Evolutionary conservation across 1,140 invertebrate species (phyloP).

Genomic region (Lethocerus indicus): DNA sequence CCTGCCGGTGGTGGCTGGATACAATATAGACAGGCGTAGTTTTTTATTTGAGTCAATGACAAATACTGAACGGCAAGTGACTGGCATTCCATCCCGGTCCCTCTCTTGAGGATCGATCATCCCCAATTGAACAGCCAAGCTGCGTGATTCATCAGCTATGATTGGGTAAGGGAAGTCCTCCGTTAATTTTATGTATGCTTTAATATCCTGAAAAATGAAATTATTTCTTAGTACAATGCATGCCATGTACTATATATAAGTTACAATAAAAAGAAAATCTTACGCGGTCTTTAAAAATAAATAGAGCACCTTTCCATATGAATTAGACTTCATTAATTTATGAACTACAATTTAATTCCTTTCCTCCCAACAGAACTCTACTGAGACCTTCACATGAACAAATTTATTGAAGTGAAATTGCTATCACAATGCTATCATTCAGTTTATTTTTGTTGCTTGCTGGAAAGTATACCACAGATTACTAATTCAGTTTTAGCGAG

Average conservation of each 20-base stretch:
- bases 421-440: too few species aligned
- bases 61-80: constrained; percentile 72
- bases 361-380: too few species aligned
- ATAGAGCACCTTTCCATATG: too few species aligned
- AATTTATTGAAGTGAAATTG: too few species aligned
- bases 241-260: too few species aligned
- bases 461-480: too few species aligned
- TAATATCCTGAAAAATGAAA: constrained; percentile 40
- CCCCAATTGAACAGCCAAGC: constrained; percentile 57
- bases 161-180: constrained; percentile 72
- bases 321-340: too few species aligned
- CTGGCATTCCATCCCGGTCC: constrained; percentile 44
- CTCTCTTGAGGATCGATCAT: constrained; percentile 76
- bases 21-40: constrained; percentile 70
- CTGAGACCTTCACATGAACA: too few species aligned
- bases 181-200: constrained; percentile 44
- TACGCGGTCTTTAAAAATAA: too few species aligned
- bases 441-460: too few species aligned
- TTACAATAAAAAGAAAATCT: constrained; percentile 10
- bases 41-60: constrained; percentile 75
- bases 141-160: constrained; percentile 63
- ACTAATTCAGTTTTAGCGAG: too few species aligned
- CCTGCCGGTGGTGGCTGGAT: constrained; percentile 78
- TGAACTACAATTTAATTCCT: too few species aligned
- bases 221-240: neutral